Base-by-base conservation (phyloP, 2,888 invertebrate genomes). In the Belgica antarctica region DNA sequence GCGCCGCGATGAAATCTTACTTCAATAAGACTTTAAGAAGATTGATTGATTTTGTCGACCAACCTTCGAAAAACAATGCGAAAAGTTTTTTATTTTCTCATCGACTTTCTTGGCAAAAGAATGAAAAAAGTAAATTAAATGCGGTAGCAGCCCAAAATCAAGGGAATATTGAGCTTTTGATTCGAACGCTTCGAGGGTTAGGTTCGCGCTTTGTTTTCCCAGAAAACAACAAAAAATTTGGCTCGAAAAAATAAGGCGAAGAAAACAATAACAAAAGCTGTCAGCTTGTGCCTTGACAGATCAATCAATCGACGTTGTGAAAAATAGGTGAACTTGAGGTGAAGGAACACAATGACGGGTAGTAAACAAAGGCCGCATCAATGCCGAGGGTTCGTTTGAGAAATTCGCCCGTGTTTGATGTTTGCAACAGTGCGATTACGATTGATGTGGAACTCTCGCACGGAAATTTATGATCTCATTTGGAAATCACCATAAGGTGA, bases 381-480 rank as follows among this genome's bases (percentile, higher is more conserved):
- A 52, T 52, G 52, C n/a, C 17, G 22, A 52, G 22, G 52, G 52
- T 22, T 3, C 2, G 34, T 31, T 31, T n/a, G n/a, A n/a, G n/a
- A 31, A 31, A 31, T 31, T 47, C 19, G 15, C 12, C n/a, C 25
- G 22, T 57, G 57, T 57, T 62, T 62, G 62, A 62, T 62, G 62
- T 62, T 62, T 19, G n/a, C 27, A 34, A 19, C 36, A 36, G 22
- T 36, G 36, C 34, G n/a, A 62, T 62, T 34, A 10, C 12, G 52
- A 52, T 52, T 52, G 52, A 52, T 52, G 52, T n/a, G 52, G 22
- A 52, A 52, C 52, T 52, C 52, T 52, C 52, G n/a, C 52, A 52
- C 22, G 17, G 52, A 8, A 62, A 62, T 62, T 62, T 62, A 62
- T 62, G 62, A 62, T 62, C 62, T 62, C 62, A 62, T 62, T 62